Percentiles rank a stretch among this genome's conserved stretches.
Evolutionary conservation across 2,113 vertebrate species (phyloP).

Genomic region (Athene noctua): DNA sequence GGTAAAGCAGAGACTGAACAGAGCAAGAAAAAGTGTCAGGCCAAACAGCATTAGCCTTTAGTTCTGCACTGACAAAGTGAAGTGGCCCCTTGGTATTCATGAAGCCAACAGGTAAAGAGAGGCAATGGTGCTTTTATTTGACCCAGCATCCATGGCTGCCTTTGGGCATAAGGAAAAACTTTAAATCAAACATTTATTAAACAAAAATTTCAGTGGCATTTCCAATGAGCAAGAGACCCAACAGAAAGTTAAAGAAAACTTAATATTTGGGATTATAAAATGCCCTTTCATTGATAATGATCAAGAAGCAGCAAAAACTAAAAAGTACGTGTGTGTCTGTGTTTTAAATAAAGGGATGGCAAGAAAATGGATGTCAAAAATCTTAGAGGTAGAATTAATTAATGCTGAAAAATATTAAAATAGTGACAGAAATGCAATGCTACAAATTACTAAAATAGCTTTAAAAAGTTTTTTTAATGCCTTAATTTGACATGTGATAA

Average conservation of each 20-base stretch:
- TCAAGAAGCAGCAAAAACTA: background rate
- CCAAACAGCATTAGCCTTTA: background rate
- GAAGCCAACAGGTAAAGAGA: background rate
- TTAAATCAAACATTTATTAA: background rate
- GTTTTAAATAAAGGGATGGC: background rate
- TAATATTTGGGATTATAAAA: background rate
- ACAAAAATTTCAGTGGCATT: background rate
- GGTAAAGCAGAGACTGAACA: background rate
- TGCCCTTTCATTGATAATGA: background rate
- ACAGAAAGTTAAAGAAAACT: background rate
- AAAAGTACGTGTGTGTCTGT: background rate
- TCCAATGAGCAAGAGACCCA: background rate
- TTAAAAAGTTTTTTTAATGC: slow-evolving; percentile 65
- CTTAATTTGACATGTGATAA: slow-evolving; percentile 72
- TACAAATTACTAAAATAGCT: slow-evolving; percentile 62
- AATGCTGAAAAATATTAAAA: slow-evolving; percentile 49
- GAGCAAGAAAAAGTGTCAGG: background rate
- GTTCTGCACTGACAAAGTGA: background rate
- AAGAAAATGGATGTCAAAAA: background rate
- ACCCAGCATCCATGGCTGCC: background rate
- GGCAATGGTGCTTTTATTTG: background rate
- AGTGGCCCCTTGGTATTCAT: background rate
- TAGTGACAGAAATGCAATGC: slow-evolving; percentile 30
- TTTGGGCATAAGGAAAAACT: background rate
- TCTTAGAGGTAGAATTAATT: slow-evolving; percentile 25